Evolutionary conservation across 2,113 vertebrate species (phyloP).

Genomic region (Phalacrocorax carbo): DNA sequence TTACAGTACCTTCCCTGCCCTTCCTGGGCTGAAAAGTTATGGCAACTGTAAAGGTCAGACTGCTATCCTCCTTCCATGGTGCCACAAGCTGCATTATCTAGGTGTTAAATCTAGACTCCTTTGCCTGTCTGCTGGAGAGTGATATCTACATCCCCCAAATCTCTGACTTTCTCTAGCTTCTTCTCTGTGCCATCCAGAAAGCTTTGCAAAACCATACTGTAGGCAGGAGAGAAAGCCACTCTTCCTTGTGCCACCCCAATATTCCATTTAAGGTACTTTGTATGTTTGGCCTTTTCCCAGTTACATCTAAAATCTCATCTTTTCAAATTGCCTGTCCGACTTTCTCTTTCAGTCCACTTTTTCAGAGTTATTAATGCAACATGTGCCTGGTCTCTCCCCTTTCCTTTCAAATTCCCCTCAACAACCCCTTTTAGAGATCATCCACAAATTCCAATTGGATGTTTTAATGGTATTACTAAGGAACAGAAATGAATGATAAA

Average conservation of each 20-base stretch:
- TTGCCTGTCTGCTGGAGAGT: background rate
- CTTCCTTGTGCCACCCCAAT: background rate
- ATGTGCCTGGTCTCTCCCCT: fast-evolving
- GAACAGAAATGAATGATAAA: background rate
- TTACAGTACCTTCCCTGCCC: background rate
- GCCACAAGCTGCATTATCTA: background rate
- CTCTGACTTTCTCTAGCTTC: background rate
- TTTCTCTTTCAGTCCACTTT: background rate
- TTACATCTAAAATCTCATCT: background rate
- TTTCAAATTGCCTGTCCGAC: background rate
- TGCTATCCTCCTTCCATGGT: background rate
- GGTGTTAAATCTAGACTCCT: background rate
- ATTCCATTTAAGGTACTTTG: background rate
- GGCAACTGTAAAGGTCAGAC: background rate
- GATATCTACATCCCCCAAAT: background rate
- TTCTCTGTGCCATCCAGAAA: background rate
- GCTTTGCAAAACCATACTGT: background rate
- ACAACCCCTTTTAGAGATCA: background rate
- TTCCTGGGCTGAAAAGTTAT: background rate
- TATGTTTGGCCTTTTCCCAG: background rate
- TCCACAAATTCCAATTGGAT: background rate
- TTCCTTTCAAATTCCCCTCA: background rate
- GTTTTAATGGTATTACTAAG: background rate
- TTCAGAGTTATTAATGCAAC: background rate
- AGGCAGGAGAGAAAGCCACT: background rate